Evolutionary conservation across 2,113 vertebrate genomes (phyloP), one percentile per base, ranked within the genome.

Genomic region (Alethe castanea): DNA sequence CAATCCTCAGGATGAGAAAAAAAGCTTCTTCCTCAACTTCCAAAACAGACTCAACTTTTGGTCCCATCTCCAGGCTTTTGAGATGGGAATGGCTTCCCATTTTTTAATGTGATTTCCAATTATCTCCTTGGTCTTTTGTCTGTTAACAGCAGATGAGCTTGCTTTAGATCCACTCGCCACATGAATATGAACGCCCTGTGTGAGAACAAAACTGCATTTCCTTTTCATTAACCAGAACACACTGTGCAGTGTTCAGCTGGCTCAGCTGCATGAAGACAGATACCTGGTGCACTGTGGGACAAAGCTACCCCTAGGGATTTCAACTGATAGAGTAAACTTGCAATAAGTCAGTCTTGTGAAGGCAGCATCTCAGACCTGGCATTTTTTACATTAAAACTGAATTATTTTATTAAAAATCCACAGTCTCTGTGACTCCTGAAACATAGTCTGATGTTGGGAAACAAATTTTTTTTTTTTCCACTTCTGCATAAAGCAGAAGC

Each of bases 361-460:
- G 19, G 14, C 40, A 72, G 17, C 13, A 33, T 48, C 48, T 40
- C 45, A 44, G 24, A 36, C 22, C 9, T 56, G 11, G 5, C 42
- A 36, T 76, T 72, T 88, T 35, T 24, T 67, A 61, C 12, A 7
- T 16, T 52, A 42, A 79, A 72, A 44, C 1, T 22, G 14, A 88
- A 67, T 72, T 25, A 44, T 13, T 52, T 15, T 69, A 33, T 52
- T 56, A 12, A 83, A 59, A 81, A 13, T 1, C 0, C 38, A 64
- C 14, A 29, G 5, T n/a, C 11, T 78, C 0, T 0, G 12, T 66
- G 33, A 25, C 4, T 4, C 4, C 24, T 16, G 42, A 54, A 66
- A 60, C 5, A 33, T 4, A 38, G 33, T 24, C 18, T 33, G 26
- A 42, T 59, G 1, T 5, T 61, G 38, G 25, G 57, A 84, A 86